phyloP scores from a whole-genome alignment of 2,888 invertebrate species.

The Himalopsyche tibetana region DNA sequence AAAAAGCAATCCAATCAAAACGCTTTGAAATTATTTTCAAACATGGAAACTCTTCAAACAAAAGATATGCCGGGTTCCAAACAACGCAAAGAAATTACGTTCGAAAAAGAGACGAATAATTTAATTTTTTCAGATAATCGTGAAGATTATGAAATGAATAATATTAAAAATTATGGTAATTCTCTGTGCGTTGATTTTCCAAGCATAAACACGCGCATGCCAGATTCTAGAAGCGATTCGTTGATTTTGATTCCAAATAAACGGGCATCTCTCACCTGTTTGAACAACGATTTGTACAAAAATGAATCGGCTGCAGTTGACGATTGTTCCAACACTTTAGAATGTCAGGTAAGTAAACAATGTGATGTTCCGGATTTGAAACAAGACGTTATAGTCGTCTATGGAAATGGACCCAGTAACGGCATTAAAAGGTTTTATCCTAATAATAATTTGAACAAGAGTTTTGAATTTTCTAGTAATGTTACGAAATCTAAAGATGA shows the following conservation, averaged over 20 bases:
- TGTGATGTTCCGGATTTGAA: constrained; percentile 28
- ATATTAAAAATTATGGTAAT: constrained; percentile 54
- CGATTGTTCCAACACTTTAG: not conserved
- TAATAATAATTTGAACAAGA: constrained; percentile 40
- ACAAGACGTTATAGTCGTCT: constrained; percentile 57
- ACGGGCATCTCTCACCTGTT: not conserved
- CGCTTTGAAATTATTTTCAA: constrained; percentile 58
- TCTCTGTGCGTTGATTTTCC: constrained; percentile 46
- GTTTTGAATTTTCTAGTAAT: constrained; percentile 49
- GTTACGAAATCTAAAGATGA: constrained; percentile 49
- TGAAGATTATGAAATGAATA: constrained; percentile 60
- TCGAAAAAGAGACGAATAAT: constrained; percentile 63
- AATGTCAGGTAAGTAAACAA: not conserved
- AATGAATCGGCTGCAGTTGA: not conserved
- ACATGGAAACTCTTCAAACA: constrained; percentile 49
- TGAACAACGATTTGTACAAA: not conserved
- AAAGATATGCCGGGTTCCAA: constrained; percentile 48
- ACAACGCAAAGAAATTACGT: constrained; percentile 55
- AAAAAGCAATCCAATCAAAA: constrained; percentile 48
- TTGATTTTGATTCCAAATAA: constrained; percentile 45
- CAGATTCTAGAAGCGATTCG: constrained; percentile 60
- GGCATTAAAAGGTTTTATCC: constrained; percentile 58
- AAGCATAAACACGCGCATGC: constrained; percentile 47
- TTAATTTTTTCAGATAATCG: constrained; percentile 57
- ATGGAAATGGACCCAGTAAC: constrained; percentile 56